Evolutionary conservation across 2,113 vertebrate species (phyloP).

Genomic region (Atrichornis clamosus): DNA sequence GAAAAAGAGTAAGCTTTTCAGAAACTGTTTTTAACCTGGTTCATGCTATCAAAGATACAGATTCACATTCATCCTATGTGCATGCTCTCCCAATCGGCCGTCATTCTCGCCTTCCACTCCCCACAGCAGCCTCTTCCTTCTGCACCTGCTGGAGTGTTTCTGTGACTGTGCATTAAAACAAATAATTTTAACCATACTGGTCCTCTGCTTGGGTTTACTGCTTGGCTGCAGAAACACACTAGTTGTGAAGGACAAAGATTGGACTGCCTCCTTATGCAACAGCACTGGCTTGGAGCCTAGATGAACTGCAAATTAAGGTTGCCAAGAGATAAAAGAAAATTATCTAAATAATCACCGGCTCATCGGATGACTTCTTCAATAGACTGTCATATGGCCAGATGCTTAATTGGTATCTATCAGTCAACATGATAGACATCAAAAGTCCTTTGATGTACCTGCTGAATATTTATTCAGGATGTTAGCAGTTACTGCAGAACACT

Average conservation of each 20-base stretch:
- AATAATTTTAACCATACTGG: not conserved
- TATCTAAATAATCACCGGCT: not conserved
- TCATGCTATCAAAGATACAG: not conserved
- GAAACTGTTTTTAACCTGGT: slow-evolving; percentile 4
- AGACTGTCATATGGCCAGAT: not conserved
- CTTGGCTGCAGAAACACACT: not conserved
- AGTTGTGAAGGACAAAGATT: not conserved
- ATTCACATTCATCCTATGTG: not conserved
- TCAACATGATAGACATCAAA: not conserved
- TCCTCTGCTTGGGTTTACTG: not conserved
- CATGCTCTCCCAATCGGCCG: not conserved
- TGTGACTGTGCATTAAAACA: not conserved
- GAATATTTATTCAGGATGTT: not conserved
- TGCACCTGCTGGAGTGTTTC: not conserved
- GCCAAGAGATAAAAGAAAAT: not conserved
- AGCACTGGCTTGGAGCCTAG: not conserved
- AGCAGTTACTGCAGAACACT: not conserved
- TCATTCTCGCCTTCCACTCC: not conserved
- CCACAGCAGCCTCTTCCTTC: not conserved
- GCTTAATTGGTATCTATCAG: not conserved
- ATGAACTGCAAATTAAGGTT: not conserved
- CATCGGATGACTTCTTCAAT: not conserved
- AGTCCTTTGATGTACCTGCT: not conserved
- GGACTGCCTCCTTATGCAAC: not conserved
- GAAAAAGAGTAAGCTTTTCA: not conserved